These are phyloP conservation scores for Ptilodon capucinus DNA, from an alignment of 2,888 invertebrate genomes.

Conservation along the genomic window DNA sequence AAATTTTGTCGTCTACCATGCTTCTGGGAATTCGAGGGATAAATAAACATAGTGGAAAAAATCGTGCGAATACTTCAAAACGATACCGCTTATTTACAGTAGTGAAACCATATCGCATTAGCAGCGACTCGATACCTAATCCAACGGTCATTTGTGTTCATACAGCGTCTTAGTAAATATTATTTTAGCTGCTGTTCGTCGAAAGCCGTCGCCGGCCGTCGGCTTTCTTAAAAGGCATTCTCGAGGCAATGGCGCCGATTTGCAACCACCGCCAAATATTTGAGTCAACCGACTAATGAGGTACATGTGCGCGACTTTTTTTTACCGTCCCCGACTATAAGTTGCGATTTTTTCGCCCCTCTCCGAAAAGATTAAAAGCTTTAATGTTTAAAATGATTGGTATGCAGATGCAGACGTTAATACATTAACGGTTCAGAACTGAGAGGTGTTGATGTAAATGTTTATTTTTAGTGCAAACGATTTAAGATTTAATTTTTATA, in stretches of 20 bases:
- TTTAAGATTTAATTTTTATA: too few relatives aligned
- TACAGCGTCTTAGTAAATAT: slow-evolving; percentile 70
- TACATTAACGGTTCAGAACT: slow-evolving; percentile 14
- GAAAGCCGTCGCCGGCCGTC: slow-evolving; percentile 40
- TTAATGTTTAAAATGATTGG: slow-evolving; percentile 25
- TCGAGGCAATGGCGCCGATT: slow-evolving; percentile 67
- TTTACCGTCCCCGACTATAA: slow-evolving; percentile 41
- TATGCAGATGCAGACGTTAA: slow-evolving; percentile 24
- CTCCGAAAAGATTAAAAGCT: slow-evolving; percentile 34
- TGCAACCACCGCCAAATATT: slow-evolving; percentile 76
- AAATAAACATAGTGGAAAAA: slow-evolving; percentile 1
- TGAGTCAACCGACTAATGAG: slow-evolving; percentile 72
- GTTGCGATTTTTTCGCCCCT: slow-evolving; percentile 36
- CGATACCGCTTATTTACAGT: slow-evolving; percentile 6
- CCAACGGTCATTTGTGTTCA: slow-evolving; percentile 79
- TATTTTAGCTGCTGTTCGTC: slow-evolving; percentile 68
- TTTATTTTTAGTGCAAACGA: background rate
- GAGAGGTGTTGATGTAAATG: background rate
- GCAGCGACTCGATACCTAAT: slow-evolving; percentile 55
- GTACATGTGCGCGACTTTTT: slow-evolving; percentile 71
- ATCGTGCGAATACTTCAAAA: slow-evolving; percentile 15
- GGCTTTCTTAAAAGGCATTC: slow-evolving; percentile 53
- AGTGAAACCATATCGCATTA: slow-evolving; percentile 16
- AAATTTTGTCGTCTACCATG: background rate
- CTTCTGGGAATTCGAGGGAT: background rate